Conservation (phyloP, 2,797 vertebrate species). For the Phrynocephalus vlangalii region DNA sequence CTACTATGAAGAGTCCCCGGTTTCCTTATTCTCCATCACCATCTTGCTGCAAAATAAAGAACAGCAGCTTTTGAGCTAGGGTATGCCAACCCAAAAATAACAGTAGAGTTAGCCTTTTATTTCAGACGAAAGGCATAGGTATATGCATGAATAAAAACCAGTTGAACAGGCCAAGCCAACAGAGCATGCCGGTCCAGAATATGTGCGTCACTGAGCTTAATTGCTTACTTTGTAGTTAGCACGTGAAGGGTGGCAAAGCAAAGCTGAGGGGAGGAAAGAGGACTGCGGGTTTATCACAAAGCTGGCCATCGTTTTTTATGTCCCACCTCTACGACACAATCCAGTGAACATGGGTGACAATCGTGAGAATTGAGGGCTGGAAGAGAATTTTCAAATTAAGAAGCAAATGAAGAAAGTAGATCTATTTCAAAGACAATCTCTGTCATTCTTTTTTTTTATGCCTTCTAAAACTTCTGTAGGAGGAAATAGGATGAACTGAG, state of each 20-base stretch:
- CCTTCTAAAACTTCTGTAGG: neutral
- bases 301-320: neutral
- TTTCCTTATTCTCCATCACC: constrained; percentile 75
- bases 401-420: neutral
- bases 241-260: neutral
- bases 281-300: neutral
- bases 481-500: neutral
- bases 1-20: neutral
- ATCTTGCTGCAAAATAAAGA: constrained; percentile 66
- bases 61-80: constrained; percentile 20
- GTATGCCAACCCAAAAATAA: neutral
- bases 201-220: neutral
- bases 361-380: neutral
- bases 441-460: neutral
- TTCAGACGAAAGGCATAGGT: neutral
- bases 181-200: neutral
- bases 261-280: neutral
- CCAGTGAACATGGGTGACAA: neutral
- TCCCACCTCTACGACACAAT: neutral
- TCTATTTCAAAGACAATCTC: neutral
- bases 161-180: neutral
- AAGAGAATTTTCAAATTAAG: neutral
- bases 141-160: neutral
- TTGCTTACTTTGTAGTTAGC: neutral
- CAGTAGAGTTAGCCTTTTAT: neutral